Evolutionary conservation across 2,888 invertebrate genomes (phyloP), one percentile per base, ranked within the genome.

Genomic region (Dryobotodes eremita): DNA sequence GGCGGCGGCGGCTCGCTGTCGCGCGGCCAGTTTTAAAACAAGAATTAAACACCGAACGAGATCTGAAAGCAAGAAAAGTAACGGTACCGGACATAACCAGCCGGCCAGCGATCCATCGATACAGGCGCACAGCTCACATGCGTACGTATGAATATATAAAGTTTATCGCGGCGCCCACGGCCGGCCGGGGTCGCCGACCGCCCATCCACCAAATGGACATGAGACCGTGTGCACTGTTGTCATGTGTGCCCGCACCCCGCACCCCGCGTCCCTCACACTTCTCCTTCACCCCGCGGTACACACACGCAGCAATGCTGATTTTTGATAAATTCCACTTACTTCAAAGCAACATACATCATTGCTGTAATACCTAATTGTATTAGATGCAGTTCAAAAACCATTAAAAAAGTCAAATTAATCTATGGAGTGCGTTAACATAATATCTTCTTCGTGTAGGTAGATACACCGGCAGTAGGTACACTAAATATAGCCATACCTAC

Each of bases 11-110:
- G 79, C 82, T 75, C 73, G 80, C 86, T 82, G 80, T 87, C 79
- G 79, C 83, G 73, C 81, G 74, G 79, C 90, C 88, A 86, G 88
- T 90, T 89, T 91, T 89, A 89, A 92, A 93, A 93, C 93, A 84
- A 92, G 92, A 92, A 92, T 91, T 89, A 89, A 92, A 89, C 88
- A 84, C 89, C 90, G 90, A 92, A 92, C 93, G 89, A 92, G 93
- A 93, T 93, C 92, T 92, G 91, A 92, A 92, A 93, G 92, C 93
- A 91, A 93, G 92, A 92, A 93, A 92, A 85, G 90, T 94, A 94
- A 93, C 93, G 93, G 93, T 88, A 92, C 86, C 87, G 89, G 88
- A 89, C 91, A 90, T 86, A 91, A 91, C 91, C 92, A 88, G 91
- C 91, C 90, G 89, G 80, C 72, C 85, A 82, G 87, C 89, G 89